Conservation (phyloP, 2,797 vertebrate genomes). For the Poecilia wingei region DNA sequence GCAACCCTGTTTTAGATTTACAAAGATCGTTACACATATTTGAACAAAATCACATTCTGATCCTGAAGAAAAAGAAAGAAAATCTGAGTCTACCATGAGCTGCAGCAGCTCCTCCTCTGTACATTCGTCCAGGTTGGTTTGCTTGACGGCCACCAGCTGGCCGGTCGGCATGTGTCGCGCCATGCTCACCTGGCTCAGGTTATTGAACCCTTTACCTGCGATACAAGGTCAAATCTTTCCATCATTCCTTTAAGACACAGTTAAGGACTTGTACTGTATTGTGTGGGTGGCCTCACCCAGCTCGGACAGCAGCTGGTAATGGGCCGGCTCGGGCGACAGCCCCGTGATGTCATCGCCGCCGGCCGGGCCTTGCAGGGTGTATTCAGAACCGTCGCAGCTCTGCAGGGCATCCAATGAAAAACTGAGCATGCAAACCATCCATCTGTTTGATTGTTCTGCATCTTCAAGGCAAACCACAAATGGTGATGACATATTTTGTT, state of each 20-base stretch:
- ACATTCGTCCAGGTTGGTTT: constrained; percentile 94
- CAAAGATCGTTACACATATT: background rate
- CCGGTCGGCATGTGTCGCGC: constrained; percentile 90
- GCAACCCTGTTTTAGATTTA: background rate
- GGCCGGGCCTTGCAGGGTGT: constrained; percentile 78
- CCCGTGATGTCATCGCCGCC: constrained; percentile 82
- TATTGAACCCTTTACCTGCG: constrained; percentile 91
- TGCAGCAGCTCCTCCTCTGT: constrained; percentile 92
- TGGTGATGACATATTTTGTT: background rate
- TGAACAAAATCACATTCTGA: background rate
- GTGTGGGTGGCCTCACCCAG: constrained; percentile 84
- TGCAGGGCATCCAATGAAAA: constrained; percentile 55
- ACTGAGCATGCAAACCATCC: background rate
- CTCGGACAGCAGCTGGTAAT: constrained; percentile 94
- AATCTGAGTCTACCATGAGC: constrained; percentile 84
- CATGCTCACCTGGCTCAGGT: constrained; percentile 91
- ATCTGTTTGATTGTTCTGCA: background rate
- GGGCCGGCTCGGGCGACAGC: constrained; percentile 84
- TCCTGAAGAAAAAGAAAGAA: background rate
- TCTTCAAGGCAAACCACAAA: background rate
- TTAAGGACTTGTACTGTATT: background rate
- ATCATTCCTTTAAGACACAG: background rate
- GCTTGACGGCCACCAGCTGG: constrained; percentile 88
- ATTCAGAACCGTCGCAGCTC: constrained; percentile 84
- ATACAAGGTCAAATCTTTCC: background rate